Conservation (phyloP, 2,888 invertebrate species). For the Apamea crenata region DNA sequence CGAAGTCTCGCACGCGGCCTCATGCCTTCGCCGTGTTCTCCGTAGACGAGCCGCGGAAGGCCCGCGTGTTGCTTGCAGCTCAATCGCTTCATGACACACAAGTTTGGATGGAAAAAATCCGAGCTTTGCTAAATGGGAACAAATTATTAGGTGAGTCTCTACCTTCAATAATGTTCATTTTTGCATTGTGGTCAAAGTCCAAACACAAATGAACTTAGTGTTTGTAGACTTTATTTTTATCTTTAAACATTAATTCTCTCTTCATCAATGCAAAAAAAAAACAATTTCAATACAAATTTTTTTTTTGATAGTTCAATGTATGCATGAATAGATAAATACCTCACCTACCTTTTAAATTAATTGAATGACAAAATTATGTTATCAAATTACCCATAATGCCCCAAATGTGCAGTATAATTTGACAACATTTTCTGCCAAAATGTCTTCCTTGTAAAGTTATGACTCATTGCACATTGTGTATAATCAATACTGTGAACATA, state of each 20-base stretch:
- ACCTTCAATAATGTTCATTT: slow-evolving; percentile 66
- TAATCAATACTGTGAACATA: not conserved
- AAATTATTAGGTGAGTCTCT: slow-evolving; percentile 80
- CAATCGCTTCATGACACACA: slow-evolving; percentile 92
- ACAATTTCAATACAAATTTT: not conserved
- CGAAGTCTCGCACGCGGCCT: slow-evolving; percentile 92
- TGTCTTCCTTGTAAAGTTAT: slow-evolving; percentile 27
- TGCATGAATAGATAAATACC: not conserved
- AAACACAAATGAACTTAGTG: not conserved
- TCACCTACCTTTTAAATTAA: not conserved
- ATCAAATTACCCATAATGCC: not conserved
- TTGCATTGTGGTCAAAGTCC: slow-evolving; percentile 52
- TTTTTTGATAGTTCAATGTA: not conserved
- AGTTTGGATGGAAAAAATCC: slow-evolving; percentile 92
- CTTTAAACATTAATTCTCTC: not conserved
- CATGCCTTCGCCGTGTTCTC: slow-evolving; percentile 93
- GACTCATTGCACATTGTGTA: slow-evolving; percentile 19
- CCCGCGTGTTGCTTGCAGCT: slow-evolving; percentile 92
- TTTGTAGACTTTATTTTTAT: slow-evolving; percentile 1
- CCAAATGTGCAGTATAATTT: not conserved
- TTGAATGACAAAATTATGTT: not conserved
- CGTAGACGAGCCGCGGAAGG: slow-evolving; percentile 89
- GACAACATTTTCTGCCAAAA: not conserved
- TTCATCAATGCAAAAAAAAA: too few species aligned
- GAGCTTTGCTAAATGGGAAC: slow-evolving; percentile 86